A percentile compares a stretch with the other conserved stretches of the same genome.
Conservation (phyloP, 2,888 invertebrate genomes). For the Salticus scenicus region DNA sequence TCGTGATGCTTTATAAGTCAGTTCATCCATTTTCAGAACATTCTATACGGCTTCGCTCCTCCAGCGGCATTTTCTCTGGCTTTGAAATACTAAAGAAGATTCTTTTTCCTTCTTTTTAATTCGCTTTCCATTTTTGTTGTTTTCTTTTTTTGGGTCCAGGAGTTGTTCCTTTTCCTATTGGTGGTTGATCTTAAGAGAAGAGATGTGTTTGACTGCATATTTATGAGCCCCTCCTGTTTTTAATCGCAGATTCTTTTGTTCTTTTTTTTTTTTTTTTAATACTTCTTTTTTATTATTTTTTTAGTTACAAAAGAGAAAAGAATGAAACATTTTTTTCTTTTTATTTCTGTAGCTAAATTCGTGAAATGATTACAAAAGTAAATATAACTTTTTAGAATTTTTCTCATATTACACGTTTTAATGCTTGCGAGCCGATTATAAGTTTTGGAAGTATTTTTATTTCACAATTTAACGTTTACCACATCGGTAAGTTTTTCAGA, state of each 20-base stretch:
- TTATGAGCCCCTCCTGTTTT: conserved; percentile 25
- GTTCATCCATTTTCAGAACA: conserved; percentile 28
- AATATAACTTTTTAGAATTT: not conserved
- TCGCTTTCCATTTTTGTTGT: not conserved
- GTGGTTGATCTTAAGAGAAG: conserved; percentile 4
- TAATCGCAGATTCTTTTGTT: conserved; percentile 22
- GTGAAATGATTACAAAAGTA: conserved; percentile 7
- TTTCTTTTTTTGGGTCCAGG: not conserved
- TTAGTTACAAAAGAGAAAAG: not conserved
- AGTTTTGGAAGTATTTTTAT: not conserved
- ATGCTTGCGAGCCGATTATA: not conserved
- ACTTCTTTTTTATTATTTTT: no score
- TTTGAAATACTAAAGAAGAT: conserved; percentile 15
- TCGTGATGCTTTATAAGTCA: conserved; percentile 28
- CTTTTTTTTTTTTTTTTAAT: not conserved
- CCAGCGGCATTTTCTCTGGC: conserved; percentile 1
- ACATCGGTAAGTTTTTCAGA: no score
- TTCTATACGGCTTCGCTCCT: not conserved
- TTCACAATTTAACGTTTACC: no score
- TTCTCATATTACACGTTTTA: conserved; percentile 9
- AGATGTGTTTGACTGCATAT: conserved; percentile 19
- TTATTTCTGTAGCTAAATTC: not conserved
- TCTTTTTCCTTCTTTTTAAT: conserved; percentile 9
- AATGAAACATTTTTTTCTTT: not conserved
- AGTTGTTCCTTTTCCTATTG: conserved; percentile 18